phyloP scores from a whole-genome alignment of 2,113 vertebrate species.

The Apteryx owenii region DNA sequence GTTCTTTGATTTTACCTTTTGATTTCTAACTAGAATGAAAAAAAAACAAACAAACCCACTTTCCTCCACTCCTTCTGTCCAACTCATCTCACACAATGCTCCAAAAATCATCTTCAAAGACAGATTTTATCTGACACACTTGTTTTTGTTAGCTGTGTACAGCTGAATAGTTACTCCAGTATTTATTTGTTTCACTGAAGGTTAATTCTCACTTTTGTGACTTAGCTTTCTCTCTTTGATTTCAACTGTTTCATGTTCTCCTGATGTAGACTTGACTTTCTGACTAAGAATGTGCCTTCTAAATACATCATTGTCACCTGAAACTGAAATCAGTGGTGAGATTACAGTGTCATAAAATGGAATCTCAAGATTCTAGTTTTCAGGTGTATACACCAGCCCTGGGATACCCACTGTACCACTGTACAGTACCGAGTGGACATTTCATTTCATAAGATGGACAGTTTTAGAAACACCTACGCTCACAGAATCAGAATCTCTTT shows the following conservation, averaged over 20 bases:
- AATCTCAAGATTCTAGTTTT: neutral
- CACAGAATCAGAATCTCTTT: neutral
- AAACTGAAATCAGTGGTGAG: neutral
- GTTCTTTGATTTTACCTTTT: constrained; percentile 12
- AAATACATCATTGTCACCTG: neutral
- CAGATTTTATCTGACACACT: neutral
- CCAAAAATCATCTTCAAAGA: neutral
- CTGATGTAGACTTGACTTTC: neutral
- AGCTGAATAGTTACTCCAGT: neutral
- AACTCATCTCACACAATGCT: neutral
- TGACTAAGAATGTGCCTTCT: neutral
- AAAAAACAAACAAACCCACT: neutral
- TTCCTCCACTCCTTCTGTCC: neutral
- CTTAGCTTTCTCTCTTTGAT: neutral
- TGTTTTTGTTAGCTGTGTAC: neutral
- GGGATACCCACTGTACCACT: neutral
- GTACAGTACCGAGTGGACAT: neutral
- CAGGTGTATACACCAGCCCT: neutral
- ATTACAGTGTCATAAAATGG: neutral
- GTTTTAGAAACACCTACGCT: neutral
- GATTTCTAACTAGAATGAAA: constrained; percentile 2
- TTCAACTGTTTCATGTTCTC: neutral
- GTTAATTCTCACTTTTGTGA: neutral
- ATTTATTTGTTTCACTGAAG: neutral
- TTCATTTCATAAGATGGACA: neutral